A percentile compares a stretch with the other conserved stretches of the same genome.
These are phyloP conservation scores for Halichoeres trimaculatus DNA, from an alignment of 2,113 vertebrate species.

Conservation along the genomic window DNA sequence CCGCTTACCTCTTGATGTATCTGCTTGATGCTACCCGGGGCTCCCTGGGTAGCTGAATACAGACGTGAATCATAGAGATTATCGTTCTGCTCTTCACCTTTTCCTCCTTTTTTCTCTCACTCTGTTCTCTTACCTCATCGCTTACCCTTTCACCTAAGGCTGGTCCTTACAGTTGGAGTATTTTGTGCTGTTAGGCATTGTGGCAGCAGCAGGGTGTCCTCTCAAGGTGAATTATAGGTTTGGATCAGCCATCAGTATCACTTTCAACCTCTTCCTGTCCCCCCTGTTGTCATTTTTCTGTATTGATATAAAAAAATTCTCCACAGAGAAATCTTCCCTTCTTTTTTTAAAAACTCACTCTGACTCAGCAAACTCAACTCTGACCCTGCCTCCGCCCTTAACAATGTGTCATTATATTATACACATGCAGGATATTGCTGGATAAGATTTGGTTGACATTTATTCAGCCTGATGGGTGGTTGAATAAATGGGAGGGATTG, in stretches of 20 bases:
- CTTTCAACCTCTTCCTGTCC: neutral
- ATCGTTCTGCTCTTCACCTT: constrained; percentile 23
- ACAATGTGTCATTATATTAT: constrained; percentile 70
- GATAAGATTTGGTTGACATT: constrained; percentile 52
- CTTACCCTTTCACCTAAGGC: constrained; percentile 25
- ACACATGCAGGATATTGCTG: constrained; percentile 70
- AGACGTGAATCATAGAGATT: constrained; percentile 61
- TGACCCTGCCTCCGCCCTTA: constrained; percentile 21
- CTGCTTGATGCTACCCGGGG: constrained; percentile 48
- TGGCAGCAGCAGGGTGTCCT: constrained; percentile 28
- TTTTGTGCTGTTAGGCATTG: neutral
- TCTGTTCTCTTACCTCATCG: constrained; percentile 32
- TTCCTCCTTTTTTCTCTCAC: constrained; percentile 3
- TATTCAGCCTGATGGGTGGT: constrained; percentile 60
- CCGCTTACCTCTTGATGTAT: constrained; percentile 22
- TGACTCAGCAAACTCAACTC: constrained; percentile 18
- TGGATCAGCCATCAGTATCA: constrained; percentile 3
- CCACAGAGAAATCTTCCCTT: neutral
- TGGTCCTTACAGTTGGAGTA: neutral
- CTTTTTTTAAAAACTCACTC: neutral
- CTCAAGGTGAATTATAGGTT: constrained; percentile 39
- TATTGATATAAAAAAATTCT: constrained; percentile 8
- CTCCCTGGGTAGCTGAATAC: constrained; percentile 49
- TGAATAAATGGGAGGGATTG: neutral
- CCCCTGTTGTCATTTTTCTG: neutral